phyloP scores from a whole-genome alignment of 2,797 vertebrate genomes.

The Sylvia borin region DNA sequence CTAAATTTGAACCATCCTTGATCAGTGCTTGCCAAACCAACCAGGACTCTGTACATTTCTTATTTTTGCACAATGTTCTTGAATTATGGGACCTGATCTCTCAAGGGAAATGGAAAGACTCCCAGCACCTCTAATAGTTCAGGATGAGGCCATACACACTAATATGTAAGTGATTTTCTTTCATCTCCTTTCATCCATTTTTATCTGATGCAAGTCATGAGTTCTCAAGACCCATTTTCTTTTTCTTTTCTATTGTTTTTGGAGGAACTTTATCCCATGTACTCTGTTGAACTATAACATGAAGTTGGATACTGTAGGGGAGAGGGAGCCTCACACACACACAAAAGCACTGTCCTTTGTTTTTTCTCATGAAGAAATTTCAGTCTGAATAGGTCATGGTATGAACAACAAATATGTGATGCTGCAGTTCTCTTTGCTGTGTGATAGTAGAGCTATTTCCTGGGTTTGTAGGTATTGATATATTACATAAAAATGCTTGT shows the following conservation, averaged over 20 bases:
- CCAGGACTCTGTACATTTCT: not conserved
- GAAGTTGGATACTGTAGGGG: not conserved
- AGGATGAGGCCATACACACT: not conserved
- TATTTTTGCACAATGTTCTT: not conserved
- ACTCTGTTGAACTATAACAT: not conserved
- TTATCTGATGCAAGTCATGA: not conserved
- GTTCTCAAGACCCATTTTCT: not conserved
- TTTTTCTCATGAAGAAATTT: conserved; percentile 9
- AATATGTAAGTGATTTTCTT: not conserved
- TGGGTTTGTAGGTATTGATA: conserved; percentile 35
- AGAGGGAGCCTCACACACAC: not conserved
- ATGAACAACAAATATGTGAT: not conserved
- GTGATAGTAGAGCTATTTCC: not conserved
- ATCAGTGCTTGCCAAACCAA: not conserved
- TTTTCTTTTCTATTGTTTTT: conserved; percentile 23
- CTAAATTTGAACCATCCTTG: not conserved
- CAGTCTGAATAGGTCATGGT: conserved; percentile 7
- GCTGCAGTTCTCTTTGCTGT: not conserved
- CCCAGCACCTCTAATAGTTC: not conserved
- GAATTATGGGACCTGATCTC: not conserved
- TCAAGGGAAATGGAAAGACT: not conserved
- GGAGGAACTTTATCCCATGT: not conserved
- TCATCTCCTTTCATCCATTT: not conserved
- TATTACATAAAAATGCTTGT: conserved; percentile 45
- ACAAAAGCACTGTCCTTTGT: not conserved